Evolutionary conservation across 1,140 invertebrate species (phyloP), one percentile per base, ranked within the genome.

Genomic region (Limonius californicus): DNA sequence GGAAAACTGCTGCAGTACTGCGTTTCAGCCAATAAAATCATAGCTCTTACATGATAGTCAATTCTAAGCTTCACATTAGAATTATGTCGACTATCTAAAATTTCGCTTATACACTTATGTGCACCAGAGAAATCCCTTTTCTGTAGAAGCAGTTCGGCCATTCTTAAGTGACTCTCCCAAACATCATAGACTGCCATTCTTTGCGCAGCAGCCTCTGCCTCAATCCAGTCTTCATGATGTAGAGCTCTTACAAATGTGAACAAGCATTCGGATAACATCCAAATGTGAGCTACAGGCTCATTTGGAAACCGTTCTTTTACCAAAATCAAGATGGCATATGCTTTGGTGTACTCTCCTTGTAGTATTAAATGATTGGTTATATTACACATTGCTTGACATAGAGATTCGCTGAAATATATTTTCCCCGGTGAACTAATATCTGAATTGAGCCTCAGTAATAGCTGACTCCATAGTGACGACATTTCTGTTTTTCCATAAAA

Each of bases 401-500:
- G 82, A 11, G 87, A 82, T 58, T 89, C 85, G 0, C 86, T 84
- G 68, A 88, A 89, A 60, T 86, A 85, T 60, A 84, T 82, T 63
- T 81, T 76, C 9, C 80, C 70, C 16, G 80, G 74, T 57, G 70
- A 70, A 27, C 59, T 64, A 63, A 84, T 83, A 21, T 82, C 80
- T 1, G 84, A 82, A 70, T 91, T 90, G 9, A 91, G 80, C 66
- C 90, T 84, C 0, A 96, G 78, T 14, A 94, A 76, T 15, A 94
- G 71, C 72, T 94, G 91, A 45, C 87, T 87, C 71, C 84, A 89
- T 30, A 94, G 77, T 0, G 87, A 87, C 0, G 86, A 85, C 81
- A 93, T 88, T 76, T 91, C 90, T 30, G 85, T 87, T 75, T 92
- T 90, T 0, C 93, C 93, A 75, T 94, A 96, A 57, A 92, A 83